phyloP scores from a whole-genome alignment of 2,113 vertebrate genomes.

The Emberiza fucata region DNA sequence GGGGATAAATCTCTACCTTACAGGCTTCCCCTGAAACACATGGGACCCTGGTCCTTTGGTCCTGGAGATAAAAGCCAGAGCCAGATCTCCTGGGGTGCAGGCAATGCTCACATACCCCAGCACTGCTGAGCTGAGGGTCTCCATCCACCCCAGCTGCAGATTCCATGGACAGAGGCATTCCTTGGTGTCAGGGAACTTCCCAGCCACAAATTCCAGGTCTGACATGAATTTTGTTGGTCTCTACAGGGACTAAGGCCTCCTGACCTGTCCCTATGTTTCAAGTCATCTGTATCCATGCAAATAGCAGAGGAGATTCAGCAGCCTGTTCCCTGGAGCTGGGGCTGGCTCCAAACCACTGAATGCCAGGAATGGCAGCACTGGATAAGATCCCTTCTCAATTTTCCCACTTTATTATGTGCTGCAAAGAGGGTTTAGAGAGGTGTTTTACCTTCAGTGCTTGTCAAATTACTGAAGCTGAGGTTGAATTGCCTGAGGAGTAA shows the following conservation, averaged over 20 bases:
- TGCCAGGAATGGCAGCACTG: neutral
- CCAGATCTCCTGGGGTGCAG: neutral
- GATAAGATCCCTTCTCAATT: neutral
- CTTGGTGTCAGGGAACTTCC: neutral
- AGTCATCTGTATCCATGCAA: neutral
- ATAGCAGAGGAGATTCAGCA: neutral
- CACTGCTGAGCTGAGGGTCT: neutral
- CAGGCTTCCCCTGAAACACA: neutral
- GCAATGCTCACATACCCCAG: neutral
- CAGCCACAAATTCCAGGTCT: neutral
- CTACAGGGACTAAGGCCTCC: neutral
- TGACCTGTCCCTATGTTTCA: neutral
- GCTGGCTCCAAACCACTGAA: neutral
- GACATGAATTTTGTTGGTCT: neutral
- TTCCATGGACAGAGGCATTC: neutral
- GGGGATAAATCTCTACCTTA: neutral
- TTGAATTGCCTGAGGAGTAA: neutral
- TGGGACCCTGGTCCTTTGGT: neutral
- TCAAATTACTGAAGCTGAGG: neutral
- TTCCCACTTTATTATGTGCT: fast-evolving
- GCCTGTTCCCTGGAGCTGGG: neutral
- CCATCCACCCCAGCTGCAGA: neutral
- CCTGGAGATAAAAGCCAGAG: neutral
- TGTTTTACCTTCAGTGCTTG: neutral
- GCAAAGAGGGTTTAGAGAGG: neutral